These are phyloP conservation scores for Siniperca undulata DNA, from an alignment of 2,797 vertebrate genomes.

Conservation along the genomic window DNA sequence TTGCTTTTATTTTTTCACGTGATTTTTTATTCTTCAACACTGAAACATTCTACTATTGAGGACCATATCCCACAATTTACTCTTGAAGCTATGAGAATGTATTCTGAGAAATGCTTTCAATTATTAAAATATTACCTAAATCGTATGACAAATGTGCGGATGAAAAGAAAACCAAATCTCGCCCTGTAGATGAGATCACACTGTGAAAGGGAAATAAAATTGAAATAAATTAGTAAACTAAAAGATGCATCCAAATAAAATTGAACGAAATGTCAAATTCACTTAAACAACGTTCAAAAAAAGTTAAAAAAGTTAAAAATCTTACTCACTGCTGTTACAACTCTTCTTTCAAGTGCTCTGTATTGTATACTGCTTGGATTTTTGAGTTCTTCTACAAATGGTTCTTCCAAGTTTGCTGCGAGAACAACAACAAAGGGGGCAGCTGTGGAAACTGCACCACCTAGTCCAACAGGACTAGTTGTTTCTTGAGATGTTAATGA, in stretches of 20 bases:
- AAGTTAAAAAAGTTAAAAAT: too few relatives aligned
- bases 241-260: not conserved
- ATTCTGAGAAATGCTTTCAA: not conserved
- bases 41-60: too few relatives aligned
- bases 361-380: not conserved
- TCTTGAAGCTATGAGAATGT: too few relatives aligned
- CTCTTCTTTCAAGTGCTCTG: not conserved
- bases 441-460: not conserved
- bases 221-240: not conserved
- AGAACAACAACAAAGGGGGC: too few relatives aligned
- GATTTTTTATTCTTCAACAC: too few relatives aligned
- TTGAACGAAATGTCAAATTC: not conserved
- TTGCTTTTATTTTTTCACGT: too few relatives aligned
- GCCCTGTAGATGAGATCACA: not conserved
- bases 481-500: conserved; percentile 10
- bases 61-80: too few relatives aligned
- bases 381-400: not conserved
- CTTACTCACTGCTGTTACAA: not conserved
- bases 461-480: not conserved
- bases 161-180: not conserved
- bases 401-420: not conserved
- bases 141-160: not conserved
- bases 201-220: not conserved
- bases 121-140: conserved; percentile 1
- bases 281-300: too few relatives aligned